Evolutionary conservation across 30 jellyfish, hydroid and myxozoan species (phyloP).

Genomic region (Turritopsis rubra): DNA sequence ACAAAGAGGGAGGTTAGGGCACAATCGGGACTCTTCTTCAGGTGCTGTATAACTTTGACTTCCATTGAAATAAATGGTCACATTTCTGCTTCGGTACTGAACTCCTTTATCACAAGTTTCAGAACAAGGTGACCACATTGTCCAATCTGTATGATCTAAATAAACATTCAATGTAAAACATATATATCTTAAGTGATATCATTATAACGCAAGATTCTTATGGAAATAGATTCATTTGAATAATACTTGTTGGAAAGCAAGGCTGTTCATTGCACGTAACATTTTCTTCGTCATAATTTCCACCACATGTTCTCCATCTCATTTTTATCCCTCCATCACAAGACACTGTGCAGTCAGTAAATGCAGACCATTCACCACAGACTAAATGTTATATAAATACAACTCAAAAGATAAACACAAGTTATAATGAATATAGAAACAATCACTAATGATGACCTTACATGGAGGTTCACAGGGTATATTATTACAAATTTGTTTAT

Average conservation of each 20-base stretch:
- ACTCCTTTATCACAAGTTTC: slow-evolving; percentile 70
- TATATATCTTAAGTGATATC: too few species aligned
- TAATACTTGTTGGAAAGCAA: slow-evolving; percentile 52
- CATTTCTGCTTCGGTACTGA: slow-evolving; percentile 47
- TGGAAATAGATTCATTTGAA: too few species aligned
- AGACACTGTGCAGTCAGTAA: slow-evolving; percentile 65
- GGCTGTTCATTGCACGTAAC: slow-evolving; percentile 69
- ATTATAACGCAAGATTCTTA: too few species aligned
- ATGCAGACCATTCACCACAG: slow-evolving; percentile 98
- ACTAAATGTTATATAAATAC: slow-evolving; percentile 27
- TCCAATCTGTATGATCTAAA: slow-evolving; percentile 49
- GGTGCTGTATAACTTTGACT: slow-evolving; percentile 8
- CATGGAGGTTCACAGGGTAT: slow-evolving; percentile 31
- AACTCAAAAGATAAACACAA: not conserved
- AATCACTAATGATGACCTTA: too few species aligned
- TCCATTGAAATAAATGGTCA: not conserved
- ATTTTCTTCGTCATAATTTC: slow-evolving; percentile 49
- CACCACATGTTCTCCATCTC: slow-evolving; percentile 97
- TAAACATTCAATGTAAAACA: too few species aligned
- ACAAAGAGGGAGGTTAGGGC: not conserved
- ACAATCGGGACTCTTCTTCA: slow-evolving; percentile 7
- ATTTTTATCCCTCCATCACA: slow-evolving; percentile 86
- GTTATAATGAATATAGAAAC: not conserved
- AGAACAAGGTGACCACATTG: slow-evolving; percentile 76
- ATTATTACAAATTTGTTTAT: slow-evolving; percentile 25